Base-by-base conservation (phyloP, 2,888 invertebrate species). In the Eilema depressum region DNA sequence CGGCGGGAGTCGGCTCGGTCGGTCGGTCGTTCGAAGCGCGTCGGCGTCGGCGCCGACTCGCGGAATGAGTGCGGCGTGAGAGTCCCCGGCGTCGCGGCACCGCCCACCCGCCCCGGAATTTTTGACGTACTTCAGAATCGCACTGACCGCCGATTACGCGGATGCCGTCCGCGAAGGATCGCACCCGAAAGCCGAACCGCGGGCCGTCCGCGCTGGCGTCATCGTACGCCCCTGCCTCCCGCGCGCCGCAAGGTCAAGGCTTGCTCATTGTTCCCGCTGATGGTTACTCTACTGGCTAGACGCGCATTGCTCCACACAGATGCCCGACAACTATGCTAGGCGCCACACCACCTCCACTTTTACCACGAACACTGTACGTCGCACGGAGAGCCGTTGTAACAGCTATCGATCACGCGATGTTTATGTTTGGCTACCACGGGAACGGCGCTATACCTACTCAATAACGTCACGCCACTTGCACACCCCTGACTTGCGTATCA, bases 11-110 rank as follows among this genome's bases (percentile, higher is more conserved):
- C 91, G 90, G 91, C 85, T 92, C 93, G 92, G 91, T 93, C 93
- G 92, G 92, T 94, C 93, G 94, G 86, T 94, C 95, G 95, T 94
- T 94, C 93, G 95, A 89, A 83, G 91, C 93, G 94, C 91, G 95
- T 92, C 95, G 95, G 93, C 94, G 94, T 92, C 92, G 95, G 94
- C 93, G 94, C 94, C 94, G 92, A 89, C 86, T 91, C 93, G 94
- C 95, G 90, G 93, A 94, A 93, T 94, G 94, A 94, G 91, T 88
- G 85, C 88, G 89, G 79, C 85, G 84, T 85, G 83, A 88, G 89
- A 88, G 89, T 87, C 84, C 88, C 89, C 86, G 88, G 89, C 91
- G 91, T 88, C 87, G 88, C 88, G 90, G 87, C 86, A 88, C 89
- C 90, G 88, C 93, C 92, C 93, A 91, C 93, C 92, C 90, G 90